Evolutionary conservation across 2,113 vertebrate species (phyloP).

Genomic region (Engystomops pustulosus): DNA sequence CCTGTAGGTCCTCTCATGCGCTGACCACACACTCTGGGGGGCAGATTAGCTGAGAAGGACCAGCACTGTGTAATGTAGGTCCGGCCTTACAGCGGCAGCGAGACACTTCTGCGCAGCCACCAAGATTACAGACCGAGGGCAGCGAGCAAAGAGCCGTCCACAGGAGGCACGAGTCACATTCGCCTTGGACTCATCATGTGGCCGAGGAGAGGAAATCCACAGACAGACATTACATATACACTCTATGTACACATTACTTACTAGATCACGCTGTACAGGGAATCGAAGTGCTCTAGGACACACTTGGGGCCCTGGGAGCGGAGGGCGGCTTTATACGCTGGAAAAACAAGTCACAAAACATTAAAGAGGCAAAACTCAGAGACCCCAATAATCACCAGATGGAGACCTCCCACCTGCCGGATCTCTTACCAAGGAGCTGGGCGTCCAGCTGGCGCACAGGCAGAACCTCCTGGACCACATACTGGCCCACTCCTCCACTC

Average conservation of each 20-base stretch:
- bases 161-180: constrained; percentile 74
- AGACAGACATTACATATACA: background rate
- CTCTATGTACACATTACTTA: constrained; percentile 76
- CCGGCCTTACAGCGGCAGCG: constrained; percentile 75
- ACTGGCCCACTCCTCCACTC: constrained; percentile 80
- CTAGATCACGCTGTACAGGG: constrained; percentile 87
- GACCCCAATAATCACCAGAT: too few species aligned
- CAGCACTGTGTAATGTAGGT: constrained; percentile 69
- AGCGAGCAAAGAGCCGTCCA: constrained; percentile 62
- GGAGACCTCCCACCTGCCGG: too few species aligned
- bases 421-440: constrained; percentile 77
- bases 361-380: too few species aligned
- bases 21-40: background rate
- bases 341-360: background rate
- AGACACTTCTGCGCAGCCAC: constrained; percentile 70
- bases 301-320: constrained; percentile 80
- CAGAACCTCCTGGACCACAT: constrained; percentile 86
- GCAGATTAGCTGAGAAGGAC: constrained; percentile 3
- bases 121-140: constrained; percentile 80
- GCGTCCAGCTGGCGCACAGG: constrained; percentile 72
- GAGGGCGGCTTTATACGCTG: constrained; percentile 81
- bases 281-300: constrained; percentile 89
- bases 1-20: constrained; percentile 33
- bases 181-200: constrained; percentile 79
- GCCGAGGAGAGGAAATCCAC: constrained; percentile 49